A percentile compares a stretch with the other conserved stretches of the same genome.
Conservation (phyloP, 2,888 invertebrate species). For the Pegoplata infirma region DNA sequence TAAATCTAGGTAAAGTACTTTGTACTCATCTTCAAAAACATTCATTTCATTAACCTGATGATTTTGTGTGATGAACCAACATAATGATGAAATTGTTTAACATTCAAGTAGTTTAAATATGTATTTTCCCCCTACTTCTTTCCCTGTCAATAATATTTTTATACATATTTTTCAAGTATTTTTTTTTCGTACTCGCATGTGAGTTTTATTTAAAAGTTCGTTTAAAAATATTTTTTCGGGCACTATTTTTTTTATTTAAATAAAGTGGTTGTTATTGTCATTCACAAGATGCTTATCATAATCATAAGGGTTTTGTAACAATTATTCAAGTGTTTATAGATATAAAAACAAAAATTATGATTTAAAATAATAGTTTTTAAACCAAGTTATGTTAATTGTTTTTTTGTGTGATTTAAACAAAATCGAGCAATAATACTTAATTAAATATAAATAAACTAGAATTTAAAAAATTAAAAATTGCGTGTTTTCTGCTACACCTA, state of each 20-base stretch:
- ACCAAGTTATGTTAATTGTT: no score
- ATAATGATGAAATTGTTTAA: background rate
- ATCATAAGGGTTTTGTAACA: slow-evolving; percentile 29
- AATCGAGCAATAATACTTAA: no score
- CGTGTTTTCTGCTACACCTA: no score
- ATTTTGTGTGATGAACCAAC: slow-evolving; percentile 5
- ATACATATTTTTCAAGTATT: background rate
- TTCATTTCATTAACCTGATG: slow-evolving; percentile 22
- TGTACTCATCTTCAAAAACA: background rate
- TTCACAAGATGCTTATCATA: slow-evolving; percentile 25
- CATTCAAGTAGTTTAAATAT: slow-evolving; percentile 34
- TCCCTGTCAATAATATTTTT: slow-evolving; percentile 9
- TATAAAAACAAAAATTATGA: slow-evolving; percentile 11
- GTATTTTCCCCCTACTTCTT: background rate
- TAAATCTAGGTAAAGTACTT: slow-evolving; percentile 31
- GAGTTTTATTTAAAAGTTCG: background rate
- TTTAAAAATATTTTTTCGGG: background rate
- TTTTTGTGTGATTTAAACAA: no score
- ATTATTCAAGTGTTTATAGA: slow-evolving; percentile 29
- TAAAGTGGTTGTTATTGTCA: slow-evolving; percentile 42
- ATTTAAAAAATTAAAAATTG: no score
- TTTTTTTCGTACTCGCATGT: background rate
- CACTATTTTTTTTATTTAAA: slow-evolving; percentile 9
- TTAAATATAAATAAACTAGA: no score
- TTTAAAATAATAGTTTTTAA: background rate